Conservation (phyloP, 2,888 invertebrate species). For the Agrochola lychnidis region DNA sequence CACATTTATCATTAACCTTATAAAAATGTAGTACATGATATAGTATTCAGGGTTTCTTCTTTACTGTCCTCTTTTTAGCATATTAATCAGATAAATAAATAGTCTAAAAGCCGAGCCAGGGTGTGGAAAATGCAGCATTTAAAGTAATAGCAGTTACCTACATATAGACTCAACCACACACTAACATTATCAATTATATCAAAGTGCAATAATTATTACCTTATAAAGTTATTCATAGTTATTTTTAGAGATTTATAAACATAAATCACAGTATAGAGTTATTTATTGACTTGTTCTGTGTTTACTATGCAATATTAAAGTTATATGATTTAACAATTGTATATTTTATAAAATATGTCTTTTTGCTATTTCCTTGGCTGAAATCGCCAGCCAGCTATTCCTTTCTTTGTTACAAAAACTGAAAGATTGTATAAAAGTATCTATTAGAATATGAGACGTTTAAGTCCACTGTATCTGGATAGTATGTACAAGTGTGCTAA, state of each 20-base stretch:
- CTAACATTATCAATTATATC: background rate
- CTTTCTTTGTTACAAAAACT: background rate
- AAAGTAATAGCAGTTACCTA: background rate
- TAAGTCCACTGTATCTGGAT: background rate
- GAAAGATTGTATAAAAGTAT: background rate
- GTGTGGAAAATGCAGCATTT: too few species aligned
- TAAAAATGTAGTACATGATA: background rate
- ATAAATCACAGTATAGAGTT: background rate
- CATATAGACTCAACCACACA: background rate
- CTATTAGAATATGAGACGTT: background rate
- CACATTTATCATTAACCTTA: background rate
- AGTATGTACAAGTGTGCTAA: background rate
- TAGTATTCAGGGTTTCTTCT: background rate
- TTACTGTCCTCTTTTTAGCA: background rate
- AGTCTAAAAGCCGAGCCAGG: background rate
- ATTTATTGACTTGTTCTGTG: slow-evolving; percentile 6
- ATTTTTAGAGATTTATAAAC: slow-evolving; percentile 9
- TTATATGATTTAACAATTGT: background rate
- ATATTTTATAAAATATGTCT: background rate
- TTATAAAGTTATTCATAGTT: slow-evolving; percentile 20
- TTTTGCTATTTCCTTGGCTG: background rate
- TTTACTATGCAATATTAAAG: background rate
- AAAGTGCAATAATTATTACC: slow-evolving; percentile 20
- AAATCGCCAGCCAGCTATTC: background rate
- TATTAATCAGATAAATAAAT: background rate